Percentiles rank a stretch among this genome's conserved stretches.
phyloP scores from a whole-genome alignment of 2,113 vertebrate genomes.

The Neodontobutis hainanensis region DNA sequence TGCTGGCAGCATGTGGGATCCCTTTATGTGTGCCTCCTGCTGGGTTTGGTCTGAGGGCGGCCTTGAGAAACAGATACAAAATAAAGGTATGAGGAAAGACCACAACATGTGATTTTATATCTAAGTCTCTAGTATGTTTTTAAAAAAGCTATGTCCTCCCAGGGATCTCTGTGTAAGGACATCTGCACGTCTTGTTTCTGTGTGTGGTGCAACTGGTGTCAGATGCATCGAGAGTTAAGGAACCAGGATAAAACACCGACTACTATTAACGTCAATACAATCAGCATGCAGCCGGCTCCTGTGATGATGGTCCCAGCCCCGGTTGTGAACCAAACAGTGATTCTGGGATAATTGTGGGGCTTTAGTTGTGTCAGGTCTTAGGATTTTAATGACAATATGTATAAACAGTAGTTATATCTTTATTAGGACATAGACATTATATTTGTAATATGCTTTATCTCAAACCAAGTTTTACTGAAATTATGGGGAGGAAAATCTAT shows the following conservation, averaged over 20 bases:
- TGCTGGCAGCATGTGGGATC: not conserved
- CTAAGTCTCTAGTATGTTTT: not conserved
- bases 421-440: too few relatives aligned
- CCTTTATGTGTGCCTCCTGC: conserved; percentile 39
- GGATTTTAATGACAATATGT: too few relatives aligned
- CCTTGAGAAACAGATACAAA: conserved; percentile 42
- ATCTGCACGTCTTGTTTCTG: conserved; percentile 52
- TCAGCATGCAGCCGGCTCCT: conserved; percentile 41
- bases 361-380: not conserved
- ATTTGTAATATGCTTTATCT: too few relatives aligned
- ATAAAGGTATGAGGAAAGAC: conserved; percentile 52
- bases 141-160: not conserved
- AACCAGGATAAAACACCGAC: not conserved
- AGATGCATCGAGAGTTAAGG: conserved; percentile 61
- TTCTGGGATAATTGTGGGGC: not conserved
- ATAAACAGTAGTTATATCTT: too few relatives aligned
- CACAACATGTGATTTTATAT: not conserved
- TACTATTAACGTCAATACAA: not conserved
- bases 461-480: too few relatives aligned
- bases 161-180: conserved; percentile 66
- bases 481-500: too few relatives aligned
- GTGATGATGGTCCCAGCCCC: not conserved
- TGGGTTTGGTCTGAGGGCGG: conserved; percentile 19
- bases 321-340: not conserved
- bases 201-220: conserved; percentile 61